Conservation (phyloP, 2,113 vertebrate species). For the Setophaga petechia region DNA sequence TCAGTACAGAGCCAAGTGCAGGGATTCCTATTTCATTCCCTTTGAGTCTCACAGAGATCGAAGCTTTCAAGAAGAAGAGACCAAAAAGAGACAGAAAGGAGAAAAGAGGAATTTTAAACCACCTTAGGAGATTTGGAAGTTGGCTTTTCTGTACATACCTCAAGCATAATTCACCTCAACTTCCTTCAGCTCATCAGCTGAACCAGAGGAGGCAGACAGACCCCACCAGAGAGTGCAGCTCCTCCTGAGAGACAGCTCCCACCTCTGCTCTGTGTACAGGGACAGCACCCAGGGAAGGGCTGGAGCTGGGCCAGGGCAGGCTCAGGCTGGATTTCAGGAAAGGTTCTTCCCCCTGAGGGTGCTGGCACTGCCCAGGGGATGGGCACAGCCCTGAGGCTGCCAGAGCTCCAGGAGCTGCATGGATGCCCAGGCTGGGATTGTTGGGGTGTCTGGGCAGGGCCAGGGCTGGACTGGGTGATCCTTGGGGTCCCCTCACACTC, state of each 20-base stretch:
- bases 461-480: fast-evolving
- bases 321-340: fast-evolving
- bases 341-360: neutral
- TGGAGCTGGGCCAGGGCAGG: neutral
- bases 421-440: neutral
- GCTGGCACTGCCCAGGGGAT: neutral
- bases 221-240: neutral
- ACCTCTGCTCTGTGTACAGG: neutral
- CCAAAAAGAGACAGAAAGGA: neutral
- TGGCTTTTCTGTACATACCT: neutral
- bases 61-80: neutral
- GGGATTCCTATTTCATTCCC: neutral
- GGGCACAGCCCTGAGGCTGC: neutral
- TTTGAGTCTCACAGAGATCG: neutral
- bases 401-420: neutral
- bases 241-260: fast-evolving
- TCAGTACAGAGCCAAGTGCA: neutral
- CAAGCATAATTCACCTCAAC: neutral
- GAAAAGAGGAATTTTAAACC: neutral
- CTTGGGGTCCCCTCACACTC: fast-evolving
- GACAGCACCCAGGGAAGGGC: fast-evolving
- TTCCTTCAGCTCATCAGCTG: neutral
- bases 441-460: neutral
- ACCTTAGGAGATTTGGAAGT: neutral
- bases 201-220: neutral